Base-by-base conservation (phyloP, 1,140 invertebrate species). In the Papilio aristodemus region DNA sequence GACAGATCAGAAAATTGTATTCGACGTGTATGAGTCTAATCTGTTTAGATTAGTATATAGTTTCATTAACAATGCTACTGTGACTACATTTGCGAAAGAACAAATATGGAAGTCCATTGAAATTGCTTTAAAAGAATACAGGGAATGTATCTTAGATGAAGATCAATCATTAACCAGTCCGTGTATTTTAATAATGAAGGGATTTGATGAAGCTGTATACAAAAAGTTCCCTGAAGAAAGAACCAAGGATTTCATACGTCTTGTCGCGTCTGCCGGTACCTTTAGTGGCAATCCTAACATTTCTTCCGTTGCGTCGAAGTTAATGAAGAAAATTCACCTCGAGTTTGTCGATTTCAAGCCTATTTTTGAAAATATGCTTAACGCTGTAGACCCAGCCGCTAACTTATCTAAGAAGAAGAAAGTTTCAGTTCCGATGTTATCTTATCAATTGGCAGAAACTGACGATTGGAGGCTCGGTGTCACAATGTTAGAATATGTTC, bases 401-500 rank as follows among this genome's bases (percentile, higher is more conserved):
- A 83, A 73, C 25, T 81, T 81, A 63, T 73, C 73, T 1, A 89
- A 85, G 54, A 90, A 87, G 67, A 91, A 88, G 63, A 90, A 89
- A 46, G 70, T 80, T 2, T 87, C 92, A 64, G 83, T 90, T 5
- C 81, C 87, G 19, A 87, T 92, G 78, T 80, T 93, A 13, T 92
- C 92, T 64, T 90, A 93, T 50, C 93, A 93, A 80, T 84, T 94
- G 25, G 92, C 94, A 32, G 94, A 94, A 76, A 94, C 91, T 0
- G 75, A 90, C 1, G 92, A 94, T 69, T 98, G 97, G 97, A 95
- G 95, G 83, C 89, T 95, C 38, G 95, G 97, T 1, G 93, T 96
- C 41, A 94, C 95, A 0, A 84, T 98, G 0, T 81, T 99, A 0
- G 97, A 98, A 90, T 94, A 97, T 69, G 92, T 97, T 8, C 97